Evolutionary conservation across 2,888 invertebrate species (phyloP), one percentile per base, ranked within the genome.

Genomic region (Lamellibrachia satsuma): DNA sequence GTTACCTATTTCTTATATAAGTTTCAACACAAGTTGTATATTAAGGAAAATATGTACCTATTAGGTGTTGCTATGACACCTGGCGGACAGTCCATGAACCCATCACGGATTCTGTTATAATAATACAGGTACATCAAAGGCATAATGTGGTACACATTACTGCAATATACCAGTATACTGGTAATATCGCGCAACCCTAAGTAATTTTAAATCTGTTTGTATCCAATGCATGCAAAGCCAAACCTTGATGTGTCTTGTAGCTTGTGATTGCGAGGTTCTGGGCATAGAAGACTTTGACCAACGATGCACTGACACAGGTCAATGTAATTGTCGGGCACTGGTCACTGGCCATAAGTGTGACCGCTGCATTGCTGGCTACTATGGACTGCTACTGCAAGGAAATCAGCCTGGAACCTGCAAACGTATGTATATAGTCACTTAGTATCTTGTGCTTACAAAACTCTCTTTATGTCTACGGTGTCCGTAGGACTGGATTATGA

Each of bases 331-430:
- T 93, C 94, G 94, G 90, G 27, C 93, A 11, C 90, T 91, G 39
- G 94, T 95, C 9, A 93, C 92, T 3, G 95, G 95, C 6, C 91
- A 93, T 22, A 91, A 93, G 39, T 95, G 95, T 93, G 94, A 95
- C 91, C n/a, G 11, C 52, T 95, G 95, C 90, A 90, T 91, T 8
- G 93, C 93, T 90, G 92, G 91, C 9, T 94, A 92, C 92, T 95
- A 94, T 90, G 95, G 95, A 7, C 94, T 95, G 52, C 90, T 94
- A 15, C 39, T 52, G 15, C 93, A 92, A 51, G 27, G 27, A 52
- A 91, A 75, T 75, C 75, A 75, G 22, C 75, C 90, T 0, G 95
- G 94, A 55, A 93, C 90, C 39, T 95, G 95, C 90, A 94, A 93
- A 93, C 92, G 95, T 94, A 75, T 93, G 94, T 39, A 39, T 39